These are phyloP conservation scores for Exaiptasia diaphana DNA, from an alignment of 64 coral and sea anemone genomes.

Conservation along the genomic window DNA sequence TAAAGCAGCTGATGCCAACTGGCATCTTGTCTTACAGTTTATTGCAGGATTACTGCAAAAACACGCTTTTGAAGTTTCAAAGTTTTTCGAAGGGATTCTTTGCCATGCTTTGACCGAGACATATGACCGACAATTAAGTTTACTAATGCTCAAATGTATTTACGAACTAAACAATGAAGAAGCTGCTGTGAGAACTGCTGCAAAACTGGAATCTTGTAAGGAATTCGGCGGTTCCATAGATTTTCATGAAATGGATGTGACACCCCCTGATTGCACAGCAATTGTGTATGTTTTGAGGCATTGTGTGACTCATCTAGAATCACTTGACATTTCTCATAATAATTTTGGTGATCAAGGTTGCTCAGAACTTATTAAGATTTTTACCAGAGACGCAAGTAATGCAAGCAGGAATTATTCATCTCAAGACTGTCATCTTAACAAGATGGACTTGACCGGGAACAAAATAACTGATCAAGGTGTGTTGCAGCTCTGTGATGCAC, in stretches of 20 bases:
- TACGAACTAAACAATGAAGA: background rate
- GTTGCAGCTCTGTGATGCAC: no score
- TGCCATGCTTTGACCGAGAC: no score
- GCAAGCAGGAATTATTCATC: background rate
- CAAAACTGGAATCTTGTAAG: background rate
- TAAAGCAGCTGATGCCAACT: background rate
- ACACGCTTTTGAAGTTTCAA: background rate
- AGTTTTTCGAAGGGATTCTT: background rate
- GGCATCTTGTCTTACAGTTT: slow-evolving; percentile 24
- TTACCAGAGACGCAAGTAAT: background rate
- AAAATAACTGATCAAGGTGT: background rate
- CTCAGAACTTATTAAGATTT: background rate
- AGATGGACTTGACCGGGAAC: background rate
- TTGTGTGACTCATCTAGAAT: background rate
- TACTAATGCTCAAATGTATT: slow-evolving; percentile 5
- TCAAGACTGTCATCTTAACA: background rate
- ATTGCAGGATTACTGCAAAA: slow-evolving; percentile 8
- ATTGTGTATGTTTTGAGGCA: slow-evolving; percentile 2
- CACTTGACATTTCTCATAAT: background rate
- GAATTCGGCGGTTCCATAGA: background rate
- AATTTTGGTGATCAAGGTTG: background rate
- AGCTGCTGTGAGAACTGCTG: background rate
- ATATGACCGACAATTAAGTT: background rate
- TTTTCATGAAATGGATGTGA: background rate
- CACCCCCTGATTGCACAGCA: slow-evolving; percentile 27